Percentiles rank a stretch among this genome's conserved stretches.
phyloP scores from a whole-genome alignment of 2,888 invertebrate genomes.

The Gryllus longicercus region DNA sequence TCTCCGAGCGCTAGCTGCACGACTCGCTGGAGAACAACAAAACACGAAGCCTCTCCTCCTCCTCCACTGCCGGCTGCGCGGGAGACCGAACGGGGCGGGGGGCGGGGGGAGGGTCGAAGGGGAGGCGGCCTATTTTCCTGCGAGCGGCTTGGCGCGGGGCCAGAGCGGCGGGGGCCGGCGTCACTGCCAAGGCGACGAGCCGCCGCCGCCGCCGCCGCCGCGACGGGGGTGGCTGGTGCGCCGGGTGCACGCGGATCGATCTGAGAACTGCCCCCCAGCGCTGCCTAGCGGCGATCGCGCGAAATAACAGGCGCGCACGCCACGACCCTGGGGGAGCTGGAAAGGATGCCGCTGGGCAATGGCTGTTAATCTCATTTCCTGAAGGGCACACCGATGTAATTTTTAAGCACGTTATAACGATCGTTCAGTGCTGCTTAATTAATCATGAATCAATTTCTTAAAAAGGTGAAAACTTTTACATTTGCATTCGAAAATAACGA shows the following conservation, averaged over 20 bases:
- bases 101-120: neutral
- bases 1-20: no score
- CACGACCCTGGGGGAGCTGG: neutral
- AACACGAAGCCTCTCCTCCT: conserved; percentile 58
- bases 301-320: neutral
- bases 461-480: no score
- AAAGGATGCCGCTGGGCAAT: neutral
- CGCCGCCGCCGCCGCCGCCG: neutral
- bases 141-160: neutral
- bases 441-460: no score
- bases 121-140: neutral
- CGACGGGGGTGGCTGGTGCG: neutral
- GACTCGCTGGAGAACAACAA: no score
- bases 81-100: neutral
- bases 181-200: conserved; percentile 23
- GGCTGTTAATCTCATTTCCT: no score
- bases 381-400: no score
- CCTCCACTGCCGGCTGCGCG: conserved; percentile 57
- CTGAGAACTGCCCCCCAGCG: neutral
- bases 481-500: no score
- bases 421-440: no score
- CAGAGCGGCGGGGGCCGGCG: conserved; percentile 27
- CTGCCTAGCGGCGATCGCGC: neutral
- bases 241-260: no score
- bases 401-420: no score